These are phyloP conservation scores for Falcunculus frontatus DNA, from an alignment of 2,113 vertebrate genomes.

Conservation along the genomic window DNA sequence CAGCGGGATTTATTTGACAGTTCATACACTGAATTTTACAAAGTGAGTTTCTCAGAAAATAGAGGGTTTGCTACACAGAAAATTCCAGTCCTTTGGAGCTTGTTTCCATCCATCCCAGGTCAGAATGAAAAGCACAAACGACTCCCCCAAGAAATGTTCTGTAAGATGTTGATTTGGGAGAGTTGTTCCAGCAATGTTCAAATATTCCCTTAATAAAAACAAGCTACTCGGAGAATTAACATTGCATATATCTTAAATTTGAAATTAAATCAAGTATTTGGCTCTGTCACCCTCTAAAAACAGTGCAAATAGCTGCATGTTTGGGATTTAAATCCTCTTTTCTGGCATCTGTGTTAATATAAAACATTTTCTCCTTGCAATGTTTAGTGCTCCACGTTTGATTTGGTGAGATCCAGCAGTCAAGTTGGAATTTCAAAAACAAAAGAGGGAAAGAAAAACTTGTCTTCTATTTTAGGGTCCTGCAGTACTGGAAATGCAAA, in stretches of 20 bases:
- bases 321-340: background rate
- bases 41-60: background rate
- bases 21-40: background rate
- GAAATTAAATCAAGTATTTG: background rate
- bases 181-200: background rate
- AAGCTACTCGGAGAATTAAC: background rate
- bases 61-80: background rate
- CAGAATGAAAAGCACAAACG: background rate
- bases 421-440: slow-evolving; percentile 16
- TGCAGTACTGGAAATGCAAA: slow-evolving; percentile 58
- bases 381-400: background rate
- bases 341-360: background rate
- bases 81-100: background rate
- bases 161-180: background rate
- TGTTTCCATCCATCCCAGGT: background rate
- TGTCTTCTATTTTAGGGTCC: slow-evolving; percentile 52
- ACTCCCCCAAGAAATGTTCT: background rate
- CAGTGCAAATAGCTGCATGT: background rate
- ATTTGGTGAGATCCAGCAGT: background rate
- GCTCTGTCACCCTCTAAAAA: background rate
- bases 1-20: background rate
- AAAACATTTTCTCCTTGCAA: background rate
- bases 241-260: background rate
- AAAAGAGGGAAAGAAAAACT: slow-evolving; percentile 35
- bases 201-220: background rate